Percentiles rank a stretch among this genome's conserved stretches.
These are phyloP conservation scores for Cromileptes altivelis DNA, from an alignment of 2,113 vertebrate species.

Conservation along the genomic window DNA sequence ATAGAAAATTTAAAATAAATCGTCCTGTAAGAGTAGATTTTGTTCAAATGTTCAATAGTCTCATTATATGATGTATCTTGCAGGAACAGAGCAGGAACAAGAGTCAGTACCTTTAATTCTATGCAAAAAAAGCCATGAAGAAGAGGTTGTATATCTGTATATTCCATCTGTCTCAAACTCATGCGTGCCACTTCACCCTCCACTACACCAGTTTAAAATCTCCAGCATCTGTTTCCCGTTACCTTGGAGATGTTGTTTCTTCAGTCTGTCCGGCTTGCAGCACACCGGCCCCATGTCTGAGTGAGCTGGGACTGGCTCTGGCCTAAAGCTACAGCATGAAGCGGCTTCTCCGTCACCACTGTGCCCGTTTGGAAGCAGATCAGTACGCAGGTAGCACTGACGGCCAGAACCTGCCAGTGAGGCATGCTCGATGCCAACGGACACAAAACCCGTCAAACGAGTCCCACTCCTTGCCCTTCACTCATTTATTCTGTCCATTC, in stretches of 20 bases:
- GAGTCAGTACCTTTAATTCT: neutral
- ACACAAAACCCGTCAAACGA: constrained; percentile 59
- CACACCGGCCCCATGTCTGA: constrained; percentile 82
- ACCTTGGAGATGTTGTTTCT: constrained; percentile 81
- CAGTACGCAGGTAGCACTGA: constrained; percentile 63
- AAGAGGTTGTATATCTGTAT: constrained; percentile 29
- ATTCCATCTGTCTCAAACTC: constrained; percentile 35
- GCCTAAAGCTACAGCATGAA: constrained; percentile 49
- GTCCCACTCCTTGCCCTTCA: constrained; percentile 54
- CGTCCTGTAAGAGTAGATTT: neutral
- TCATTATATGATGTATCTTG: neutral
- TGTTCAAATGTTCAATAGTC: neutral
- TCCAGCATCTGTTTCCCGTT: constrained; percentile 75
- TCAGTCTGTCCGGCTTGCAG: constrained; percentile 77
- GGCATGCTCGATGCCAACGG: constrained; percentile 68
- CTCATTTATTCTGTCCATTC: constrained; percentile 51
- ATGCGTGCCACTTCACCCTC: constrained; percentile 28
- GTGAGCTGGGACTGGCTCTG: constrained; percentile 38
- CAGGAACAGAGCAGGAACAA: neutral
- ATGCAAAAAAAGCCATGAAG: constrained; percentile 21
- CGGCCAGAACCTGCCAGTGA: constrained; percentile 60
- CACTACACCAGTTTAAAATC: constrained; percentile 63
- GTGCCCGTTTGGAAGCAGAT: constrained; percentile 56
- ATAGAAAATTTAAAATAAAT: neutral
- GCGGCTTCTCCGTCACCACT: constrained; percentile 27